Percentiles rank a stretch among this genome's conserved stretches.
These are phyloP conservation scores for Neolamprologus variostigma DNA, from an alignment of 2,113 vertebrate genomes.

Conservation along the genomic window DNA sequence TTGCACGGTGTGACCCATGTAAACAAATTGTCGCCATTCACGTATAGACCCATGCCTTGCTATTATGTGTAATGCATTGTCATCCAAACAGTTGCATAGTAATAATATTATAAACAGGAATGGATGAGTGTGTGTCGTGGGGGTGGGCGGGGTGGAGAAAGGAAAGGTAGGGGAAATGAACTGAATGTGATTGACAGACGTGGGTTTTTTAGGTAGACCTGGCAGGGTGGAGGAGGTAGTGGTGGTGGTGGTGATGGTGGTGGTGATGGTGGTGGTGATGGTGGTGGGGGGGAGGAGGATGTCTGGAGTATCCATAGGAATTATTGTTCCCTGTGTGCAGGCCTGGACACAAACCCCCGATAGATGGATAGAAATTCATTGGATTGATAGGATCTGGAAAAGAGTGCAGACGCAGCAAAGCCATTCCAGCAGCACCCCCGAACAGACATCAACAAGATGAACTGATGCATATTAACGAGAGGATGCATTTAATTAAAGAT, in stretches of 20 bases:
- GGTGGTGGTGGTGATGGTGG: rapidly evolving
- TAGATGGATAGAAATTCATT: conserved; percentile 37
- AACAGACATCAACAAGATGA: conserved; percentile 51
- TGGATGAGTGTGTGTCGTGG: conserved; percentile 59
- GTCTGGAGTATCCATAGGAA: conserved; percentile 66
- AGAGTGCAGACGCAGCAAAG: conserved; percentile 57
- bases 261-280: rapidly evolving
- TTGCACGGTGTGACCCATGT: conserved; percentile 28
- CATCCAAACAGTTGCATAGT: conserved; percentile 60
- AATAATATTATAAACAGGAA: conserved; percentile 63
- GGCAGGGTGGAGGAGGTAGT: conserved; percentile 36
- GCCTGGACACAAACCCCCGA: conserved; percentile 39
- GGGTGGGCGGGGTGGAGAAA: conserved; percentile 66
- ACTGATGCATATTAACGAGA: conserved; percentile 13
- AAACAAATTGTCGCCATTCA: conserved; percentile 51
- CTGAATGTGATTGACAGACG: conserved; percentile 74
- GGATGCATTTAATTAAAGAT: background rate
- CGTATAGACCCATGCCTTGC: conserved; percentile 3
- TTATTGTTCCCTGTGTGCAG: conserved; percentile 61
- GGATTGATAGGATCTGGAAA: conserved; percentile 41
- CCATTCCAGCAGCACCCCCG: conserved; percentile 13
- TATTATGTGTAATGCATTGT: conserved; percentile 54
- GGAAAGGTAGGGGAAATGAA: conserved; percentile 65
- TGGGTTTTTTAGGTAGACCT: conserved; percentile 64
- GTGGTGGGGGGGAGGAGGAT: background rate